Base-by-base conservation (phyloP, 2,888 invertebrate genomes). In the Ischnus inquisitorius region DNA sequence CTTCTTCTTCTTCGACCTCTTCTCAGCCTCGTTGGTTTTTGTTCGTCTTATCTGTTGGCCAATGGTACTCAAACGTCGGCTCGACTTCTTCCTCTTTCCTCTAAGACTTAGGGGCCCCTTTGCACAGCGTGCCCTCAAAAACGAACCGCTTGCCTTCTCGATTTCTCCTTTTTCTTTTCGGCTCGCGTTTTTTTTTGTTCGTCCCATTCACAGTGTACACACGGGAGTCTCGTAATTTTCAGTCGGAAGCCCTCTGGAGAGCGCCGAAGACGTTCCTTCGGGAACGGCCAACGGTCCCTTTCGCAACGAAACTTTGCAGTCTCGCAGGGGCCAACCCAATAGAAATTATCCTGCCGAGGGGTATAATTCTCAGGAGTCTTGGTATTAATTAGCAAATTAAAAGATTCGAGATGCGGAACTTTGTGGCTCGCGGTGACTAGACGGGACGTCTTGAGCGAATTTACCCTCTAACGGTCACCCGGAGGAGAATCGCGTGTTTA, bases 341-440 rank as follows among this genome's bases (percentile, higher is more conserved):
- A 39, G 19, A 64, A 75, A 5, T 51, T 22, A 51, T 48, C 48
- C 16, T 51, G 48, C 64, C 34, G 48, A 62, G 39, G 39, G 43
- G 51, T 48, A 51, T 54, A 14, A 76, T 82, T 79, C 84, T 84
- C 79, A 39, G 68, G 79, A 77, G 74, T 54, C 65, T 76, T 54
- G 88, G 89, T 90, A 92, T 92, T 92, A 92, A 92, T 92, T 92
- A 92, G 90, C 89, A 89, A 89, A 92, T 92, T 92, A 92, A 92
- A 91, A 90, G 89, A 88, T 78, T 84, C 83, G 81, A 79, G 60
- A 83, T 77, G 64, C 22, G 67, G 79, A 12, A 65, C 41, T 25
- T 39, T 57, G 41, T n/a, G 22, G 43, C 48, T 71, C 46, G 51
- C 16, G 60, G n/a, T 43, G 65, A 69, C 46, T 43, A 67, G 78